phyloP scores from a whole-genome alignment of 2,113 vertebrate genomes.

The Paramisgurnus dabryanus region DNA sequence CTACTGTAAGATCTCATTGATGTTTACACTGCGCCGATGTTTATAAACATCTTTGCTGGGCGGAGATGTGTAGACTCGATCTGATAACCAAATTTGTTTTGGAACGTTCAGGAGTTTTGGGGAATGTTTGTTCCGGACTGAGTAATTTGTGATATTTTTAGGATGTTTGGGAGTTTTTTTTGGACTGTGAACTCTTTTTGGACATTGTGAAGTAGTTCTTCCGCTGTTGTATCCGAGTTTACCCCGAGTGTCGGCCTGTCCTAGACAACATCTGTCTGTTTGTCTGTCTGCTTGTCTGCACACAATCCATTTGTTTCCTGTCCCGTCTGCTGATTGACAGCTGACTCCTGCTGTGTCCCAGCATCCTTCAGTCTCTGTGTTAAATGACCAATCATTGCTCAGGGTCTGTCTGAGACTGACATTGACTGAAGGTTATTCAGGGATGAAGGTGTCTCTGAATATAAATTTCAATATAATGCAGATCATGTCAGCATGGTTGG shows the following conservation, averaged over 20 bases:
- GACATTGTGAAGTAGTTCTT: background rate
- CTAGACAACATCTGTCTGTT: background rate
- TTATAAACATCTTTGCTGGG: conserved; percentile 3
- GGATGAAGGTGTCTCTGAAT: background rate
- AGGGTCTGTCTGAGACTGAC: background rate
- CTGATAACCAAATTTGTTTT: background rate
- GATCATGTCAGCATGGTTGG: background rate
- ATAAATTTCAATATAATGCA: background rate
- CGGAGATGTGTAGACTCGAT: background rate
- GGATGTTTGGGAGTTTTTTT: conserved; percentile 8
- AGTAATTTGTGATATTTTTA: background rate
- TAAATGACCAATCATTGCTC: conserved; percentile 10
- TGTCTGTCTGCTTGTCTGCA: background rate
- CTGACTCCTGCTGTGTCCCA: conserved; percentile 25
- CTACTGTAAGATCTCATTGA: conserved; percentile 1
- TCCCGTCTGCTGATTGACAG: conserved; percentile 24
- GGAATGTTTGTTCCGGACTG: conserved; percentile 28
- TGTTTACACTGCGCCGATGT: background rate
- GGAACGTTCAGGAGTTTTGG: background rate
- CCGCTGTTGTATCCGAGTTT: conserved; percentile 26
- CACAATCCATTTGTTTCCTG: conserved; percentile 20
- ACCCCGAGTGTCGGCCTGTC: background rate
- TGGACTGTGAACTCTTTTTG: background rate
- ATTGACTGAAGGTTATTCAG: conserved; percentile 19
- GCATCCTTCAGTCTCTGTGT: conserved; percentile 22